Evolutionary conservation across 2,888 invertebrate species (phyloP).

Genomic region (Sycophila texana): DNA sequence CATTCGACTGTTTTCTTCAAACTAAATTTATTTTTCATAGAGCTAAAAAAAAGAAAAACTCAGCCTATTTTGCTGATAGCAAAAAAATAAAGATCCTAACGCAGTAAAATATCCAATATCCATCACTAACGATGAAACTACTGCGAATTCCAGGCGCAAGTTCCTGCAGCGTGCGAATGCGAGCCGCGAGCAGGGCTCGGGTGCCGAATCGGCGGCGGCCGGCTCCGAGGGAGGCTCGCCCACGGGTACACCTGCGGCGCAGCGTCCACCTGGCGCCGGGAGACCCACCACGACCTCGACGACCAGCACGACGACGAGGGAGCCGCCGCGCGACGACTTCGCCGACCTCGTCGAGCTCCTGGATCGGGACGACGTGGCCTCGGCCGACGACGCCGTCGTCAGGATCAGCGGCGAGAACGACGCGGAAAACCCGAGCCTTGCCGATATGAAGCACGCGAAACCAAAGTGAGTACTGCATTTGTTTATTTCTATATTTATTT

Average conservation of each 20-base stretch:
- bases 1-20: too few species aligned
- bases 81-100: too few species aligned
- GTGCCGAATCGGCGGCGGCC: constrained; percentile 39
- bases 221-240: constrained; percentile 70
- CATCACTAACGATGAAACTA: background rate
- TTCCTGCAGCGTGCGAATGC: constrained; percentile 82
- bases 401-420: constrained; percentile 77
- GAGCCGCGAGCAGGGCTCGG: constrained; percentile 69
- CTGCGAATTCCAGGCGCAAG: constrained; percentile 76
- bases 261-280: background rate
- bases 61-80: too few species aligned
- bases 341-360: constrained; percentile 80
- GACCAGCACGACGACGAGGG: constrained; percentile 44
- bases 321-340: constrained; percentile 79
- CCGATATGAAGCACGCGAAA: constrained; percentile 81
- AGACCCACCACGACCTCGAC: constrained; percentile 48
- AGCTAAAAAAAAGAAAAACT: too few species aligned
- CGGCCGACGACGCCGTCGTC: constrained; percentile 76
- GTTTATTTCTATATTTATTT: too few species aligned
- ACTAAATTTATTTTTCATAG: too few species aligned
- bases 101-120: too few species aligned
- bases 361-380: constrained; percentile 74
- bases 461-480: constrained; percentile 78
- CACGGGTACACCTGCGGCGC: background rate
- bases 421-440: constrained; percentile 83